phyloP scores from a whole-genome alignment of 2,888 invertebrate species.

The Capitulum mitella region DNA sequence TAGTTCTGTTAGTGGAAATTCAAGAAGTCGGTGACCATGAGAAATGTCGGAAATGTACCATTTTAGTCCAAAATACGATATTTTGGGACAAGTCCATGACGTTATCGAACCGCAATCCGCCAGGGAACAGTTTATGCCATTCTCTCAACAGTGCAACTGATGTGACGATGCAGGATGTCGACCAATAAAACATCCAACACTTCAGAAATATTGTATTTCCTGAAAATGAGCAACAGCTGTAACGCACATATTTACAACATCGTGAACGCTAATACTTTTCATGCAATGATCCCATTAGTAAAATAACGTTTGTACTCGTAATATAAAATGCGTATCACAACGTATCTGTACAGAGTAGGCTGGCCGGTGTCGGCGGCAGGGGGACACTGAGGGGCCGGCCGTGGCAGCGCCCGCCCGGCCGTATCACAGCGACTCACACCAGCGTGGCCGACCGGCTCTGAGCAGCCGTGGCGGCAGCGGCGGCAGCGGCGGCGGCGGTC shows the following conservation, averaged over 20 bases:
- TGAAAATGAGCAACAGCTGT: constrained; percentile 20
- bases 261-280: not conserved
- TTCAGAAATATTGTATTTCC: constrained; percentile 19
- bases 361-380: not conserved
- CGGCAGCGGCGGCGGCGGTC: not conserved
- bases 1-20: too few relatives aligned
- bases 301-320: constrained; percentile 21
- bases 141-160: too few relatives aligned
- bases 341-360: constrained; percentile 5
- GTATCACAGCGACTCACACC: constrained; percentile 4
- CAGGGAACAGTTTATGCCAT: too few relatives aligned
- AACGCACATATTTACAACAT: constrained; percentile 9
- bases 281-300: constrained; percentile 8
- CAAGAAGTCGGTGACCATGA: too few relatives aligned
- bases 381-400: not conserved
- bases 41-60: too few relatives aligned
- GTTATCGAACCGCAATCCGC: too few relatives aligned
- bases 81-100: too few relatives aligned
- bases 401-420: too few relatives aligned
- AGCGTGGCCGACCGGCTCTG: constrained; percentile 1
- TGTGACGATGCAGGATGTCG: too few relatives aligned
- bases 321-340: constrained; percentile 21
- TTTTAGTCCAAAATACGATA: too few relatives aligned
- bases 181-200: too few relatives aligned
- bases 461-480: not conserved